Evolutionary conservation across 2,888 invertebrate genomes (phyloP).

Genomic region (Esperia sulphurella): DNA sequence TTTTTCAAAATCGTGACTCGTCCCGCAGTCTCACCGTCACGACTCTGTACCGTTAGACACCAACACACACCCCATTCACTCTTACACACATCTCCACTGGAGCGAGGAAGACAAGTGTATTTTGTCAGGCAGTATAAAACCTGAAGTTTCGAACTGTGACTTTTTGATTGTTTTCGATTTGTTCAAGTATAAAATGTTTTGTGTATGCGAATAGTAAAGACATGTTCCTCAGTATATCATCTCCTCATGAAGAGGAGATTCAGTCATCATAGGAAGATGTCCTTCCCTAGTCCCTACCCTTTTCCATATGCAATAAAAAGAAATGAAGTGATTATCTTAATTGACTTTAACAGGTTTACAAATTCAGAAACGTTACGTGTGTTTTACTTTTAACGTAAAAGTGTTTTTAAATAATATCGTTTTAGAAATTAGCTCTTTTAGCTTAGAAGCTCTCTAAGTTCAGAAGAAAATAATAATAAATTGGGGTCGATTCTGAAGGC

Average conservation of each 20-base stretch:
- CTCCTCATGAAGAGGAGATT: conserved; percentile 1
- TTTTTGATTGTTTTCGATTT: conserved; percentile 38
- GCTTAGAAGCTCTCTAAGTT: no score
- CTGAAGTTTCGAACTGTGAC: conserved; percentile 31
- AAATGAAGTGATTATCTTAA: no score
- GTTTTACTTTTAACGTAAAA: no score
- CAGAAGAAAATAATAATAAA: no score
- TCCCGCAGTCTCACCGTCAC: conserved; percentile 63
- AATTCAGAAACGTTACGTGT: no score
- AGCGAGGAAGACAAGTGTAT: conserved; percentile 40
- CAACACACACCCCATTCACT: conserved; percentile 40
- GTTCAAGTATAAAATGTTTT: conserved; percentile 22
- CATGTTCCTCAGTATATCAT: conserved; percentile 2
- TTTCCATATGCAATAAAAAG: background rate
- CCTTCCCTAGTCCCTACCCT: background rate
- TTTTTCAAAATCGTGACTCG: conserved; percentile 78
- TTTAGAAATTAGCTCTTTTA: no score
- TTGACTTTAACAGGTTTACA: no score
- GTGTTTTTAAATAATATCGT: no score
- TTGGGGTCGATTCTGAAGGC: no score
- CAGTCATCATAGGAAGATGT: conserved; percentile 6
- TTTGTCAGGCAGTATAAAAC: conserved; percentile 22
- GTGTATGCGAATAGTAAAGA: conserved; percentile 1
- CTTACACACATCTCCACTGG: conserved; percentile 26
- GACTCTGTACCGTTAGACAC: conserved; percentile 66